A percentile compares a stretch with the other conserved stretches of the same genome.
phyloP scores from a whole-genome alignment of 2,888 invertebrate species.

The Drosophila rellima region DNA sequence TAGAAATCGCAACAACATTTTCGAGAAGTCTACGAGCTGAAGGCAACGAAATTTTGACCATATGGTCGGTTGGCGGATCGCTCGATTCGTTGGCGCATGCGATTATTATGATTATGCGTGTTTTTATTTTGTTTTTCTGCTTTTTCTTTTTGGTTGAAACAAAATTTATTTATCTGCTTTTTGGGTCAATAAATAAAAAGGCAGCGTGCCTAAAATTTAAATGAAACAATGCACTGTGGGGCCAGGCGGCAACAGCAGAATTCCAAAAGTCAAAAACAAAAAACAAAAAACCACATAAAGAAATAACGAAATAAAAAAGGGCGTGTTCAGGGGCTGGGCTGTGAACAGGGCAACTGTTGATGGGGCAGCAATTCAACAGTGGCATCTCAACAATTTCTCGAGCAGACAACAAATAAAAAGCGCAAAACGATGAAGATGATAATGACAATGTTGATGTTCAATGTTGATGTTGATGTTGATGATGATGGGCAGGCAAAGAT shows the following conservation, averaged over 20 bases:
- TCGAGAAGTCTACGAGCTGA: slow-evolving; percentile 50
- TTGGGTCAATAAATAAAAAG: slow-evolving; percentile 73
- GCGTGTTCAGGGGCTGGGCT: slow-evolving; percentile 62
- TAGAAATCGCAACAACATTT: slow-evolving; percentile 48
- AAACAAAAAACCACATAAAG: slow-evolving; percentile 8
- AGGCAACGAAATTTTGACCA: slow-evolving; percentile 56
- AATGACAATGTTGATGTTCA: slow-evolving; percentile 29
- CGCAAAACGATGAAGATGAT: slow-evolving; percentile 46
- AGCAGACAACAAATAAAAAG: slow-evolving; percentile 71
- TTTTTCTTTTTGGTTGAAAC: slow-evolving; percentile 49
- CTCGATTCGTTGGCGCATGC: slow-evolving; percentile 63
- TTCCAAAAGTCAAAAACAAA: slow-evolving; percentile 13
- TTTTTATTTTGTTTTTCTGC: slow-evolving; percentile 11
- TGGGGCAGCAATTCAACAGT: slow-evolving; percentile 41
- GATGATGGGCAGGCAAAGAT: slow-evolving; percentile 41
- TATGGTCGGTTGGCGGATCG: slow-evolving; percentile 48
- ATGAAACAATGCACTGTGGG: slow-evolving; percentile 63
- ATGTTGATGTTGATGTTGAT: slow-evolving; percentile 16
- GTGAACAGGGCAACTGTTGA: background rate
- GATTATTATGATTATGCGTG: slow-evolving; percentile 74
- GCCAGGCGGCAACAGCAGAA: slow-evolving; percentile 32
- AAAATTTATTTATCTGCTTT: slow-evolving; percentile 77
- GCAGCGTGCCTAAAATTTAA: slow-evolving; percentile 77
- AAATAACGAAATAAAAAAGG: slow-evolving; percentile 45
- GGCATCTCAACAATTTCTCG: slow-evolving; percentile 76